Evolutionary conservation across 2,113 vertebrate genomes (phyloP), one percentile per base, ranked within the genome.

Genomic region (Tricholaema leucomelas): DNA sequence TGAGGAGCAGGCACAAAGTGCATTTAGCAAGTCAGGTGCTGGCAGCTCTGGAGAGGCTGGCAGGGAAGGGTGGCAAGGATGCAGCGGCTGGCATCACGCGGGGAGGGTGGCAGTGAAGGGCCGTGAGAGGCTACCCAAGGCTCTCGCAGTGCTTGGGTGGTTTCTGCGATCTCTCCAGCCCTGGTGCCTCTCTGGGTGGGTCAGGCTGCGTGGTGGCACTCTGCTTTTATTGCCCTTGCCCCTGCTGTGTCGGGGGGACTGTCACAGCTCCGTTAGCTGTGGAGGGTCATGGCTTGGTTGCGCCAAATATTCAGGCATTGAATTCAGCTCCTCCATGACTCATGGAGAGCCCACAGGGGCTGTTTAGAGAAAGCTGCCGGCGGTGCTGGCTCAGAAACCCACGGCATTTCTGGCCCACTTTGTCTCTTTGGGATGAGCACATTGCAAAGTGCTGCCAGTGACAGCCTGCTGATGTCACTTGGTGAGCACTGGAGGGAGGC

Each of bases 401-500:
- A 1, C 87, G 67, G 86, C 74, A 56, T 74, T 95, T 91, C 15
- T 16, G 78, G 89, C 74, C 15, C 4, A 9, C 56, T 91, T 80
- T 72, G 84, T 73, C 94, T 69, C 91, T 79, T 11, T 70, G 36
- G 70, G 72, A 82, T 8, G 42, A 64, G 88, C 20, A 7, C 38
- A 36, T 55, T 21, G 46, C 73, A 42, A 17, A 42, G 30, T 4
- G 25, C 52, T 88, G 84, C 71, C 82, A 64, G 52, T 33, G 81
- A 42, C 50, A 40, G 69, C 10, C 23, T 42, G 12, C 87, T 91
- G 87, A 71, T 92, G 78, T 91, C 69, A 90, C 33, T 63, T n/a
- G 76, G 21, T 15, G 92, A 89, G 72, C 35, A 2, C 63, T 59
- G 13, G 8, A 56, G 63, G 61, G 71, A 69, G 85, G 48, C 52